Conservation (phyloP, 2,888 invertebrate species). For the Macropis europaea region DNA sequence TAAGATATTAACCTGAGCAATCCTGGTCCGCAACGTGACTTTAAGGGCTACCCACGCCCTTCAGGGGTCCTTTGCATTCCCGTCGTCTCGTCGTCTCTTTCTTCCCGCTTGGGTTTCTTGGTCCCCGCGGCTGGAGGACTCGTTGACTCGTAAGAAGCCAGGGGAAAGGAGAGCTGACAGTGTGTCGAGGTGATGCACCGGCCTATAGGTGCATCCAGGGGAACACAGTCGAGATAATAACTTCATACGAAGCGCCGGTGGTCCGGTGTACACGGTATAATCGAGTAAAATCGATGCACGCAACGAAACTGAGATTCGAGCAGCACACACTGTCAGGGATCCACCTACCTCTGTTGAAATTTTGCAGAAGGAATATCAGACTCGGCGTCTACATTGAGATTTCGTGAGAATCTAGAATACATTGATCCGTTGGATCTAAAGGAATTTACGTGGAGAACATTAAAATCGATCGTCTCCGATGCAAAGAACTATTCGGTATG, state of each 20-base stretch:
- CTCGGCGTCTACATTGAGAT: background rate
- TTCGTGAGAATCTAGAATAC: too few species aligned
- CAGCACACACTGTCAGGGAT: background rate
- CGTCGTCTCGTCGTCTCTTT: background rate
- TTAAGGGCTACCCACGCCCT: constrained; percentile 44
- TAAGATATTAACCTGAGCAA: constrained; percentile 61
- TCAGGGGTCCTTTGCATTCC: background rate
- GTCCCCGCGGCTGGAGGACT: constrained; percentile 9
- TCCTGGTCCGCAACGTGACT: constrained; percentile 56
- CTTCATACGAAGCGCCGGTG: constrained; percentile 63
- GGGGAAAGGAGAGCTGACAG: constrained; percentile 36
- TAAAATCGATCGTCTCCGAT: too few species aligned
- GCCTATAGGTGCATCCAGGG: constrained; percentile 14
- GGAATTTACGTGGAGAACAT: too few species aligned
- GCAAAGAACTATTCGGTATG: too few species aligned
- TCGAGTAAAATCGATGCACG: constrained; percentile 39
- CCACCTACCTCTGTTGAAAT: too few species aligned
- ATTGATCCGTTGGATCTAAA: too few species aligned
- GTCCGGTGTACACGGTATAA: constrained; percentile 43
- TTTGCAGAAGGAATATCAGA: background rate
- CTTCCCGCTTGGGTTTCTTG: too few species aligned
- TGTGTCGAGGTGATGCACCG: constrained; percentile 40
- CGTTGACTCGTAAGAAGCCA: constrained; percentile 30
- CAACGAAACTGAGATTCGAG: background rate
- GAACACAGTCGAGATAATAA: constrained; percentile 55